These are phyloP conservation scores for Cynocephalus volans DNA, from an alignment of 2,113 vertebrate species.

Conservation along the genomic window DNA sequence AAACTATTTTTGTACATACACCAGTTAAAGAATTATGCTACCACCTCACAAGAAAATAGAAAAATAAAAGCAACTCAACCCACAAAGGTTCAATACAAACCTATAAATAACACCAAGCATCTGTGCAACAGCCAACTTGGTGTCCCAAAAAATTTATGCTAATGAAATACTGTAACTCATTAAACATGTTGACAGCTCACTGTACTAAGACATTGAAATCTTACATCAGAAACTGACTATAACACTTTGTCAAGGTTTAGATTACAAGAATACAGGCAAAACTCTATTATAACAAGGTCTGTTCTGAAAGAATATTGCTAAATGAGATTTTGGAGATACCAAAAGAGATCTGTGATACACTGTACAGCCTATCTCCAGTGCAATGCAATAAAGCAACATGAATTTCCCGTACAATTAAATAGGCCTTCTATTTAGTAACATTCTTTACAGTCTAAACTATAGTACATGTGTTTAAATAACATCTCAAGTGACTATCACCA, in stretches of 20 bases:
- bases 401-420: constrained; percentile 39
- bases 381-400: constrained; percentile 47
- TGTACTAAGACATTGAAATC: constrained; percentile 75
- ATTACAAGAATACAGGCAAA: constrained; percentile 50
- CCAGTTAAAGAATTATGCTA: constrained; percentile 68
- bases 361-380: background rate
- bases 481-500: constrained; percentile 44
- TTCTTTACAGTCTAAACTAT: constrained; percentile 46
- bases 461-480: background rate
- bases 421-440: constrained; percentile 21
- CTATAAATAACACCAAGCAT: constrained; percentile 80
- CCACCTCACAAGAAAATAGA: constrained; percentile 49
- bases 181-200: constrained; percentile 75
- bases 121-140: constrained; percentile 73
- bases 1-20: constrained; percentile 63
- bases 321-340: background rate
- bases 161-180: constrained; percentile 73
- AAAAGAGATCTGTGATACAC: constrained; percentile 44
- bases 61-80: constrained; percentile 68
- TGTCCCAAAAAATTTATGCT: constrained; percentile 70
- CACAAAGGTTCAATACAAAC: constrained; percentile 71
- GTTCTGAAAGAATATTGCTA: constrained; percentile 55
- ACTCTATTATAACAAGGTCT: constrained; percentile 40
- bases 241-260: constrained; percentile 67
- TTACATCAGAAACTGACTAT: constrained; percentile 48